Conservation (phyloP, 2,797 vertebrate species). For the Lates japonicus region DNA sequence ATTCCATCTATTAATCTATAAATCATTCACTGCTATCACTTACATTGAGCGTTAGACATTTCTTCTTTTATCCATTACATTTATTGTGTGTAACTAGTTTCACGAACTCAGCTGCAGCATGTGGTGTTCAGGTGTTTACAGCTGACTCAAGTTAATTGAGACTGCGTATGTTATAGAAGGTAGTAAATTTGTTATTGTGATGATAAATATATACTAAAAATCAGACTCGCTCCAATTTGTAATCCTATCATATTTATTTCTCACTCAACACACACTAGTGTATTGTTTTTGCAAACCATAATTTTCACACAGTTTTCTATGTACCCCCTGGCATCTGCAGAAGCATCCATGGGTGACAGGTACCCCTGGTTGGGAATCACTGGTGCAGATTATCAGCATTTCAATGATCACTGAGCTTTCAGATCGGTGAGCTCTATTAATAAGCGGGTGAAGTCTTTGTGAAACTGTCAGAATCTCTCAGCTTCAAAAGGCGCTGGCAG, state of each 20-base stretch:
- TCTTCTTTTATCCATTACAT: neutral
- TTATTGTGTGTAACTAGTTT: neutral
- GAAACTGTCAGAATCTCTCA: conserved; percentile 31
- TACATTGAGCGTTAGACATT: neutral
- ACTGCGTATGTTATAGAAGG: neutral
- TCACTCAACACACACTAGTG: neutral
- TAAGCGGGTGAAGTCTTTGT: conserved; percentile 23
- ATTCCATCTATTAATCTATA: neutral
- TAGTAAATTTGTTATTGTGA: neutral
- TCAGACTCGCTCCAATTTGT: neutral
- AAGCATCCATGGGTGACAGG: neutral
- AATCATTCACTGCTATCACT: neutral
- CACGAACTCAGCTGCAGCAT: neutral
- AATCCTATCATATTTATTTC: neutral
- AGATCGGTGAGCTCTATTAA: conserved; percentile 32
- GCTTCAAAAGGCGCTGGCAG: conserved; percentile 5
- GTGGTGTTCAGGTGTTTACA: neutral
- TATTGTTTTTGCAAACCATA: neutral
- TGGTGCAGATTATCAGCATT: conserved; percentile 26
- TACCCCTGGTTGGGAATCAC: neutral
- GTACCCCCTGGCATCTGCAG: neutral
- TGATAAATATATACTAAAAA: neutral
- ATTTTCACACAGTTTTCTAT: neutral
- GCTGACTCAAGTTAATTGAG: neutral
- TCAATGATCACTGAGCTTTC: conserved; percentile 31